Evolutionary conservation across 2,113 vertebrate species (phyloP).

Genomic region (Aythya baeri): DNA sequence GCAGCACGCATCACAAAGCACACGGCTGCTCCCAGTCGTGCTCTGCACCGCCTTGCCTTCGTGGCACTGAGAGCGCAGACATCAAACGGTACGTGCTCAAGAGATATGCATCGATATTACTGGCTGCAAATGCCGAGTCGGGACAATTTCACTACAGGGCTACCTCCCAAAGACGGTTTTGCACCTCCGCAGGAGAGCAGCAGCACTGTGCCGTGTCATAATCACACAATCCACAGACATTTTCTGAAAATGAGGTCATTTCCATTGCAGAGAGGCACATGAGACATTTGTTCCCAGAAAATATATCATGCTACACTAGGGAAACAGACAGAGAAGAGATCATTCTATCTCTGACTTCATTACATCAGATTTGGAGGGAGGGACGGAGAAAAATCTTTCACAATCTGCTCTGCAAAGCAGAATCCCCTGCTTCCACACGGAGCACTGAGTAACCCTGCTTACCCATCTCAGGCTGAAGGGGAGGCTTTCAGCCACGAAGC

Average conservation of each 20-base stretch:
- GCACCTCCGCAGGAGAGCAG: background rate
- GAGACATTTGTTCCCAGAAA: constrained; percentile 36
- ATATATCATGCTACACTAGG: background rate
- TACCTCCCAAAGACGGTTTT: background rate
- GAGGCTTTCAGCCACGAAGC: background rate
- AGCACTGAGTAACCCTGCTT: background rate
- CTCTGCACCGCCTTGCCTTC: background rate
- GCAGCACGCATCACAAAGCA: background rate
- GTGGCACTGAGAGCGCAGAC: background rate
- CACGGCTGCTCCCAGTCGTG: background rate
- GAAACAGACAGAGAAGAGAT: background rate
- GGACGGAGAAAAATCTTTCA: background rate
- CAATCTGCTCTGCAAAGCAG: background rate
- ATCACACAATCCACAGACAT: background rate
- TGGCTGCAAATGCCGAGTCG: background rate
- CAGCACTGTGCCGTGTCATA: background rate
- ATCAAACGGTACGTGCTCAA: rapidly evolving
- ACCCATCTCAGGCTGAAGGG: background rate
- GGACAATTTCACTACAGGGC: background rate
- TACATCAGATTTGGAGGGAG: background rate
- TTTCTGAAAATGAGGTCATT: constrained; percentile 39
- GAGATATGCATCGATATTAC: rapidly evolving
- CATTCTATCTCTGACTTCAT: background rate
- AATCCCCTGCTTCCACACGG: background rate
- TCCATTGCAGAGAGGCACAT: constrained; percentile 4